Evolutionary conservation across 2,113 vertebrate genomes (phyloP), one percentile per base, ranked within the genome.

Genomic region (Catharus fuscescens): DNA sequence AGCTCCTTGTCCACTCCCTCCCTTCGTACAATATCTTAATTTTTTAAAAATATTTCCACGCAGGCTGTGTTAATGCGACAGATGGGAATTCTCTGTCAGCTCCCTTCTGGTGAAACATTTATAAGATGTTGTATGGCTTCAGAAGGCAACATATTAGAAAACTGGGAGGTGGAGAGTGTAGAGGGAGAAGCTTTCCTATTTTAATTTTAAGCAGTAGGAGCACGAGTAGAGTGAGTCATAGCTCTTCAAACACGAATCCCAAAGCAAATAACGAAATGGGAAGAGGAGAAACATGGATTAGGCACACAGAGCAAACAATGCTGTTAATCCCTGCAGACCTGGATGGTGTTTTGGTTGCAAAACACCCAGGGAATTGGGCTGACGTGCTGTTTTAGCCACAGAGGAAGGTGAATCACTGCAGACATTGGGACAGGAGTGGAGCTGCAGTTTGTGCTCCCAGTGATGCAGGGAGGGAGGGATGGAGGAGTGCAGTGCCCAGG

Each of bases 51-150:
- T 71, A 44, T 42, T 88, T 93, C 82, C 91, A 90, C 10, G 66
- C 77, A 82, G 86, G 53, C 84, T 64, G 50, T 31, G 69, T 38
- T 91, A 69, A 80, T 45, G 69, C 70, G 80, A 81, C 94, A 95
- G 92, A 97, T 89, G 62, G 87, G 95, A 90, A 88, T 65, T 40
- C 73, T 93, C 86, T 78, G 82, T 90, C 70, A 92, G 34, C 28
- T 91, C 71, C 65, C 69, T 91, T 40, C 84, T 85, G 82, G 44
- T 92, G 92, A 96, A 98, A 97, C 83, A 96, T 97, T 97, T 95
- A 94, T 90, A 96, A 88, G 88, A 84, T 91, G 85, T 7, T 83
- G 74, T 53, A 56, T 26, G 81, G 86, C 86, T 95, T 97, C 91
- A 92, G 66, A 96, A 97, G 93, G 90, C 81, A 81, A 62, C 14